Evolutionary conservation across 2,888 invertebrate genomes (phyloP).

Genomic region (Sinelater perroti): DNA sequence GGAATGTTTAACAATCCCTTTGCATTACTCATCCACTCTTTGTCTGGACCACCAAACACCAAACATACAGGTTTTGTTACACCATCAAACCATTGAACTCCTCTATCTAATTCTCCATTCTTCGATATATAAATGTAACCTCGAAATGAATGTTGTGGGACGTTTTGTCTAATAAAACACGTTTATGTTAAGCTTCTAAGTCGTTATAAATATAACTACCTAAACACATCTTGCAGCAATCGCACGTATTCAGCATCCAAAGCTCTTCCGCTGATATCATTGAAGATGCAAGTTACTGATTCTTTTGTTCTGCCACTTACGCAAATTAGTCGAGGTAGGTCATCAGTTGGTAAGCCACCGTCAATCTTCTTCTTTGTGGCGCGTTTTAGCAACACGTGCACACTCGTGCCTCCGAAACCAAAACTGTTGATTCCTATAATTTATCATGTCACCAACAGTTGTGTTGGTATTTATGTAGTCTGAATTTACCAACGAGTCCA

Average conservation of each 20-base stretch:
- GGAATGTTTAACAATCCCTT: constrained; percentile 73
- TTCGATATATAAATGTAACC: constrained; percentile 27
- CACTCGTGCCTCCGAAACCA: constrained; percentile 92
- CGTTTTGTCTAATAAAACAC: no score
- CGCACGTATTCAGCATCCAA: constrained; percentile 67
- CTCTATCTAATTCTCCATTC: constrained; percentile 23
- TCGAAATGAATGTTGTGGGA: constrained; percentile 24
- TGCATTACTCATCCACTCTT: constrained; percentile 13
- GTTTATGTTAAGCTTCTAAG: no score
- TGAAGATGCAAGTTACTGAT: constrained; percentile 71
- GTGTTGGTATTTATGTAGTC: no score
- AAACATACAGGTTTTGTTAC: constrained; percentile 8
- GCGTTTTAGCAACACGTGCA: constrained; percentile 74
- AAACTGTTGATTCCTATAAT: constrained; percentile 89
- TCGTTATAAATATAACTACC: no score
- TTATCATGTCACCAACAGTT: no score
- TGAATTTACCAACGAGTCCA: constrained; percentile 2
- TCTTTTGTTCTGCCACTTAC: constrained; percentile 84
- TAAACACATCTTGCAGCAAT: constrained; percentile 51
- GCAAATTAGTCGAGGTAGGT: constrained; percentile 76
- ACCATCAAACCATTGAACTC: constrained; percentile 2
- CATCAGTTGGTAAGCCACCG: constrained; percentile 67
- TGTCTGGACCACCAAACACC: constrained; percentile 7
- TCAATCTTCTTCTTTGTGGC: constrained; percentile 70
- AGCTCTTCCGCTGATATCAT: constrained; percentile 68